Conservation (phyloP, 2,888 invertebrate genomes). For the Apomyelois bistriatella region DNA sequence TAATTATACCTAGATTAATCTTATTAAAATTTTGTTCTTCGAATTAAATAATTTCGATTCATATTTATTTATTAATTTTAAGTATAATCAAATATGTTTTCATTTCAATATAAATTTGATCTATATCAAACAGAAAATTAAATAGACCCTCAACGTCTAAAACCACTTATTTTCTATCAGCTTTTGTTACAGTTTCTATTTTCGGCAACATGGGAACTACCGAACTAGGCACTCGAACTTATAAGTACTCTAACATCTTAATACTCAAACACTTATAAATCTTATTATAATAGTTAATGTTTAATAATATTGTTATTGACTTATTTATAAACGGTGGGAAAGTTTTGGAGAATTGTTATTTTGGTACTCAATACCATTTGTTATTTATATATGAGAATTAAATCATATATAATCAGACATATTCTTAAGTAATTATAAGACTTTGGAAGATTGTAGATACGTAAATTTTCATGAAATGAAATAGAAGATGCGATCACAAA, state of each 20-base stretch:
- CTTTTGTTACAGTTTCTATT: conserved; percentile 30
- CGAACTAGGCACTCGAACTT: conserved; percentile 42
- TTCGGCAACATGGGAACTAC: conserved; percentile 45
- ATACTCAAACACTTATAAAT: conserved; percentile 35
- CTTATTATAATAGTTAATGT: conserved; percentile 33
- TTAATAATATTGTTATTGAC: conserved; percentile 21
- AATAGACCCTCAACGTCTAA: not conserved
- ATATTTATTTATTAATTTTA: no score
- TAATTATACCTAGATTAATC: no score
- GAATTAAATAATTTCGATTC: no score
- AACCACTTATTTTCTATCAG: conserved; percentile 6
- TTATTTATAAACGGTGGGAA: conserved; percentile 50
- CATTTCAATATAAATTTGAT: not conserved
- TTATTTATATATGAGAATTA: no score
- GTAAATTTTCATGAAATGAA: not conserved
- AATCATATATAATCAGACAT: no score
- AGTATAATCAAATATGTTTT: no score
- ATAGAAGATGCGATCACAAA: not conserved
- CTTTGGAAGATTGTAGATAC: no score
- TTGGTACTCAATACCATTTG: no score
- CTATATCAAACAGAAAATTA: not conserved
- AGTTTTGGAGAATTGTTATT: conserved; percentile 16
- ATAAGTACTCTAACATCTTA: conserved; percentile 29
- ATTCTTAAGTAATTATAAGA: no score
- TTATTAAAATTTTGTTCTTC: no score